These are phyloP conservation scores for Scolopax rusticola DNA, from an alignment of 2,797 vertebrate species.

Conservation along the genomic window DNA sequence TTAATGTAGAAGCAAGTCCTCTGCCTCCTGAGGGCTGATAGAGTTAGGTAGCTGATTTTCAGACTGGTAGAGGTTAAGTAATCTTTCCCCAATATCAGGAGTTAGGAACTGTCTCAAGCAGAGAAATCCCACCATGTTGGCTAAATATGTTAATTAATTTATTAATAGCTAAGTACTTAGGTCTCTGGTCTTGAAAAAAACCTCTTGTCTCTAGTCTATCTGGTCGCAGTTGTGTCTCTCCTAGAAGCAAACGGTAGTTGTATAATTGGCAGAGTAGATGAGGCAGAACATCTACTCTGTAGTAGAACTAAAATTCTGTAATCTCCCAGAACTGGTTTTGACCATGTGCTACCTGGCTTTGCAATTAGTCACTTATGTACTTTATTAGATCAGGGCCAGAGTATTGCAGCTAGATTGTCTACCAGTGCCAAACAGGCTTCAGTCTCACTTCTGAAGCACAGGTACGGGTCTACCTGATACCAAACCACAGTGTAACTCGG, in stretches of 20 bases:
- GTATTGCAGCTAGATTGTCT: neutral
- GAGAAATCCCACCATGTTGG: neutral
- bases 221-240: neutral
- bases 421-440: neutral
- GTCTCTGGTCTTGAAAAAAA: neutral
- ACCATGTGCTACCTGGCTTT: neutral
- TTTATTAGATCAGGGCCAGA: neutral
- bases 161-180: neutral
- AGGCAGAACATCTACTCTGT: neutral
- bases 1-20: neutral
- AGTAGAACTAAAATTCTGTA: neutral
- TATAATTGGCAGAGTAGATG: neutral
- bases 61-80: neutral
- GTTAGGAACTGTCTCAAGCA: neutral
- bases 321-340: neutral
- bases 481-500: neutral
- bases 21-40: neutral
- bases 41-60: neutral
- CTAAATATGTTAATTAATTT: neutral
- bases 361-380: constrained; percentile 16
- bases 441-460: neutral
- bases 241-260: neutral
- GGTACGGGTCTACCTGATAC: neutral
- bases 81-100: neutral
- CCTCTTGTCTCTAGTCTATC: neutral